phyloP scores from a whole-genome alignment of 2,888 invertebrate species.

The Salticus scenicus region DNA sequence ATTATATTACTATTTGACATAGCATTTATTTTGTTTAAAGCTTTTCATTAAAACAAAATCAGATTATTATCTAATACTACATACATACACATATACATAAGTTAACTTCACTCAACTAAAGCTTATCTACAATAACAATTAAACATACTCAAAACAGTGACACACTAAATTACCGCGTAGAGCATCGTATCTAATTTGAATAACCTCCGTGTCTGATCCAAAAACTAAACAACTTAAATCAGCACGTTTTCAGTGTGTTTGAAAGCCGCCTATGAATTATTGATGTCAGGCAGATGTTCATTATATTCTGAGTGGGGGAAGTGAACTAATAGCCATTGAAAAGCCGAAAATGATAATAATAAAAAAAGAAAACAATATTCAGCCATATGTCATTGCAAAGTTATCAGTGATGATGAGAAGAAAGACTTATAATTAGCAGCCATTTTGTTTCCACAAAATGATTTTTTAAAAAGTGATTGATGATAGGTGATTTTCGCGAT shows the following conservation, averaged over 20 bases:
- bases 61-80: too few species aligned
- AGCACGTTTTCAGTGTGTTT: background rate
- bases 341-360: background rate
- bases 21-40: too few species aligned
- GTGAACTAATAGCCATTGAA: background rate
- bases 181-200: background rate
- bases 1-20: too few species aligned
- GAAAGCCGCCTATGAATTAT: background rate
- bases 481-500: too few species aligned
- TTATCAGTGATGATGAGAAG: background rate
- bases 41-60: too few species aligned
- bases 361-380: background rate
- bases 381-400: conserved; percentile 4
- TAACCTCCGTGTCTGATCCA: background rate
- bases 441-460: too few species aligned
- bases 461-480: too few species aligned
- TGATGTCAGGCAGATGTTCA: conserved; percentile 5
- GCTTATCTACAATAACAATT: too few species aligned
- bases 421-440: too few species aligned
- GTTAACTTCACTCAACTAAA: too few species aligned
- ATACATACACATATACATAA: too few species aligned
- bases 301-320: background rate
- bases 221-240: conserved; percentile 5
- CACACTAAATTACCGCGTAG: background rate
- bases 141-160: too few species aligned